Evolutionary conservation across 2,113 vertebrate genomes (phyloP).

Genomic region (Corythaeola cristata): DNA sequence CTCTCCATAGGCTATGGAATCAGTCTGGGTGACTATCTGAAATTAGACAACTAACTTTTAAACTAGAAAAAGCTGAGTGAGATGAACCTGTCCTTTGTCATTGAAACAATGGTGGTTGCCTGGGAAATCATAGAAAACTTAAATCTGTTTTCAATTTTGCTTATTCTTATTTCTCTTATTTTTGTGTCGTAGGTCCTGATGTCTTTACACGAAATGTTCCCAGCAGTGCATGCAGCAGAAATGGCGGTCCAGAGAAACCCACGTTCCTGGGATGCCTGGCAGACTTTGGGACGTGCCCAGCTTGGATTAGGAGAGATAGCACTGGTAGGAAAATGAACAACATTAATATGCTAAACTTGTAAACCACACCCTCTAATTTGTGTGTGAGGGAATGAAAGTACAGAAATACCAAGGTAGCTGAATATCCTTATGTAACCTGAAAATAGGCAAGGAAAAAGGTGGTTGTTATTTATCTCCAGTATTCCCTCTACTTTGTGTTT

Average conservation of each 20-base stretch:
- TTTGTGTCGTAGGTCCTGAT: constrained; percentile 82
- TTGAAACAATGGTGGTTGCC: background rate
- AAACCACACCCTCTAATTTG: background rate
- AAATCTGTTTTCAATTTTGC: background rate
- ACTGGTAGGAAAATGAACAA: constrained; percentile 76
- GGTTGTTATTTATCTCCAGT: background rate
- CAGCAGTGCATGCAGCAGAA: constrained; percentile 92
- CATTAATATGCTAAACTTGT: background rate
- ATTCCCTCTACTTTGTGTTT: background rate
- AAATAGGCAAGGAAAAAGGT: background rate
- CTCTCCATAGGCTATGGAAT: background rate
- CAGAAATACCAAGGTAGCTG: background rate
- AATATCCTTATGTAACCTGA: background rate
- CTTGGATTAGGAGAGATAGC: constrained; percentile 93
- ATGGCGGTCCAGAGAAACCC: constrained; percentile 88
- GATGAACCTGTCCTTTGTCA: background rate
- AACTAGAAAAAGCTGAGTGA: background rate
- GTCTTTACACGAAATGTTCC: constrained; percentile 91
- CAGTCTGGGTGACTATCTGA: background rate
- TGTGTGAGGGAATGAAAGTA: background rate
- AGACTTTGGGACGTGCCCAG: constrained; percentile 93
- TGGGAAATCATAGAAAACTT: background rate
- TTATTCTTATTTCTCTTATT: background rate
- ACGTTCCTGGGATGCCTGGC: constrained; percentile 92
- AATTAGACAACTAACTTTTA: background rate